phyloP scores from a whole-genome alignment of 2,797 vertebrate genomes.

The Darevskia nairensis region DNA sequence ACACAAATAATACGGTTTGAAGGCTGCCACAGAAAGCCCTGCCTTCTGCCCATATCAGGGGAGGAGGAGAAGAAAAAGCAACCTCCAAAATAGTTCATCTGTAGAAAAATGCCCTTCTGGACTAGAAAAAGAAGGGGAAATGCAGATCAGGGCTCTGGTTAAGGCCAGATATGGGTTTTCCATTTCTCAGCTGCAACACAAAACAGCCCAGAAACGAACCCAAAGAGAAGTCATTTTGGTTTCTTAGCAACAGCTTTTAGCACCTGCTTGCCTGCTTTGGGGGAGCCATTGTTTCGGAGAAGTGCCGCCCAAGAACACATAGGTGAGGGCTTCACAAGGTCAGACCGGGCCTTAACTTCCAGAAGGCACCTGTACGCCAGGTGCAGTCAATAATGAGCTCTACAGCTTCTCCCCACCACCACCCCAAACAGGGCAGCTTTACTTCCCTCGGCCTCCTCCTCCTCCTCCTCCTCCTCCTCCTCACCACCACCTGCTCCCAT shows the following conservation, averaged over 20 bases:
- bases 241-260: slow-evolving; percentile 67
- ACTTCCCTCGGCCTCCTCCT: slow-evolving; percentile 34
- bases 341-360: not conserved
- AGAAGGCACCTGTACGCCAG: slow-evolving; percentile 6
- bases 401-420: not conserved
- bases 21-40: slow-evolving; percentile 68
- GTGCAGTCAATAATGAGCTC: slow-evolving; percentile 50
- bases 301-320: slow-evolving; percentile 55
- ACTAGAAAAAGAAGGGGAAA: slow-evolving; percentile 58
- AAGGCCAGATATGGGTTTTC: slow-evolving; percentile 73
- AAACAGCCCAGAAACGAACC: slow-evolving; percentile 60
- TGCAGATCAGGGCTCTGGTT: slow-evolving; percentile 69
- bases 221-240: slow-evolving; percentile 46
- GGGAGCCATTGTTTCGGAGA: slow-evolving; percentile 59
- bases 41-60: slow-evolving; percentile 63
- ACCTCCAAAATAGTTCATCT: slow-evolving; percentile 72
- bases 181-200: slow-evolving; percentile 58
- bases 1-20: slow-evolving; percentile 61
- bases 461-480: not conserved
- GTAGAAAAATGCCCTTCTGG: slow-evolving; percentile 76
- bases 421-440: not conserved
- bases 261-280: slow-evolving; percentile 64
- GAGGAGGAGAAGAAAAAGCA: slow-evolving; percentile 13
- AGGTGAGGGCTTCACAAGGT: slow-evolving; percentile 46
- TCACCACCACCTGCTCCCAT: not conserved